Percentiles rank a stretch among this genome's conserved stretches.
phyloP scores from a whole-genome alignment of 1,140 invertebrate genomes.

The Bemisia tabaci region DNA sequence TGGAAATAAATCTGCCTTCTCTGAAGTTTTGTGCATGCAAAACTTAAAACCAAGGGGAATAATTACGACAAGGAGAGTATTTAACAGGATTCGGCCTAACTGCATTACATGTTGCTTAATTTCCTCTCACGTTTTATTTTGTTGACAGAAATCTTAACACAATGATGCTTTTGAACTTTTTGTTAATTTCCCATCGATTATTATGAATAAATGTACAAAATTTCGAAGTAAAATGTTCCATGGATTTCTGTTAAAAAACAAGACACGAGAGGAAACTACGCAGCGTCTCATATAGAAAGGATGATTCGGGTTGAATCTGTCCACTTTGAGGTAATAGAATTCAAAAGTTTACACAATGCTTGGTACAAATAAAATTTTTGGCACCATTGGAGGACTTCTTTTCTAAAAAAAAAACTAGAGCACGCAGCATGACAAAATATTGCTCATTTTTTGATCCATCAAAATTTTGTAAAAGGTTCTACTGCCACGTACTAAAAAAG shows the following conservation, averaged over 20 bases:
- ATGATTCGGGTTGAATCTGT: not conserved
- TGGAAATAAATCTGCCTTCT: no score
- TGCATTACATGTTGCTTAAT: no score
- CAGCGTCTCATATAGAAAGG: not conserved
- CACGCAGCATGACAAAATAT: no score
- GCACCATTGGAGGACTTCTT: not conserved
- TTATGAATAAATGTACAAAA: not conserved
- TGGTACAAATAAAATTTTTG: not conserved
- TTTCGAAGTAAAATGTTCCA: not conserved
- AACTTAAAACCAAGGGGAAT: no score
- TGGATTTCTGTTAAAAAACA: not conserved
- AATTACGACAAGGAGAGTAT: no score
- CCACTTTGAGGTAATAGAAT: not conserved
- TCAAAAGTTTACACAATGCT: not conserved
- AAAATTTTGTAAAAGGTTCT: not conserved
- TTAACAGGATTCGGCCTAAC: no score
- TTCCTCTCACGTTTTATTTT: no score
- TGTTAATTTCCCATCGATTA: no score
- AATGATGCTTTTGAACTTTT: no score
- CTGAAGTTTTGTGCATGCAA: no score
- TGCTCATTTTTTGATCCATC: not conserved
- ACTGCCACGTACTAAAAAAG: no score
- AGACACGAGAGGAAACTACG: not conserved
- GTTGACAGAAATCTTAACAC: no score
- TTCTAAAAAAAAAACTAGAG: not conserved